phyloP scores from a whole-genome alignment of 1,140 invertebrate species.

The Ostrea denselamellosa region DNA sequence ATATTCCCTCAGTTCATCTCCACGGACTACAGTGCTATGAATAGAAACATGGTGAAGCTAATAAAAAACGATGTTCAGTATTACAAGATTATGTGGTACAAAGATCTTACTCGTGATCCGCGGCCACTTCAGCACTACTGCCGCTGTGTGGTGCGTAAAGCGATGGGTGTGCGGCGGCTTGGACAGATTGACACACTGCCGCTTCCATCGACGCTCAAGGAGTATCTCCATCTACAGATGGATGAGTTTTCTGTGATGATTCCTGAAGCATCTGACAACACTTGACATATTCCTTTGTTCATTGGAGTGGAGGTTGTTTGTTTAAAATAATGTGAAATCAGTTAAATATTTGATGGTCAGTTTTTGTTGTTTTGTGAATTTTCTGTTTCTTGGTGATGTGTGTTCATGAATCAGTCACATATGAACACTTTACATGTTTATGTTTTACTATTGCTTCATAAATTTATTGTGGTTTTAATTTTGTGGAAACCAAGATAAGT shows the following conservation, averaged over 20 bases:
- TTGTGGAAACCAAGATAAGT: too few species aligned
- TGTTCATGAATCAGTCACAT: not conserved
- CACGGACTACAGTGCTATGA: not conserved
- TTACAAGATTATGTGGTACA: constrained; percentile 70
- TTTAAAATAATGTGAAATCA: not conserved
- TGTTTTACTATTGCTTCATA: too few species aligned
- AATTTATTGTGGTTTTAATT: too few species aligned
- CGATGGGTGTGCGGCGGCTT: constrained; percentile 65
- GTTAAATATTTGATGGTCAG: not conserved
- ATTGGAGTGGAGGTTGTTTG: not conserved
- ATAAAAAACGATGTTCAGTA: constrained; percentile 55
- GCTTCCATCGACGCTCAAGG: constrained; percentile 70
- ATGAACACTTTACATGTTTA: too few species aligned
- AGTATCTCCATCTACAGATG: constrained; percentile 62
- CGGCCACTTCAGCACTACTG: constrained; percentile 75
- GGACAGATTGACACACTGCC: constrained; percentile 66
- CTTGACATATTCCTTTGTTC: not conserved
- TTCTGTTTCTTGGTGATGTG: not conserved
- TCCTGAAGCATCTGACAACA: not conserved
- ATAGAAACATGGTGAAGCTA: constrained; percentile 46
- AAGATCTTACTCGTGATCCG: constrained; percentile 62
- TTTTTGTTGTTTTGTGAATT: not conserved
- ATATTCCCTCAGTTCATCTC: constrained; percentile 50
- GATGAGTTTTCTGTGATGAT: constrained; percentile 31
- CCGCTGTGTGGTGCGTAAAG: constrained; percentile 68